These are phyloP conservation scores for Amphiprion clarkii DNA, from an alignment of 2,797 vertebrate species.

Conservation along the genomic window DNA sequence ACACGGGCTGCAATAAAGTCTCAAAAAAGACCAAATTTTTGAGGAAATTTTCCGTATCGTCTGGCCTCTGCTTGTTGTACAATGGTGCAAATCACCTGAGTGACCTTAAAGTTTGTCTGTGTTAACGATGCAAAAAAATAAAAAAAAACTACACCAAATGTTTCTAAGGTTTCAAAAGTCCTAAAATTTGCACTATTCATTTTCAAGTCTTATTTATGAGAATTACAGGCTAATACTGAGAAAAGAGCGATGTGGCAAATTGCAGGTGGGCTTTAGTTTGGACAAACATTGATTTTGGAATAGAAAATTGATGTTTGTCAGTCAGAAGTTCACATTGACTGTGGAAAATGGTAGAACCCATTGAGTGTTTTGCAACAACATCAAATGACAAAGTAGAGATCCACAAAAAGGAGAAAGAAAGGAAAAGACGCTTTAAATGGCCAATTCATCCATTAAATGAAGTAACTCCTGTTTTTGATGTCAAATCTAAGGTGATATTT, in stretches of 20 bases:
- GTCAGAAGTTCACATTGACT: background rate
- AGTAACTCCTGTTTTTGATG: background rate
- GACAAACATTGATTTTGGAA: constrained; percentile 4
- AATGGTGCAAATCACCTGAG: background rate
- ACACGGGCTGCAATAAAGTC: background rate
- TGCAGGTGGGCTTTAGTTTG: constrained; percentile 1
- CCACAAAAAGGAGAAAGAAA: background rate
- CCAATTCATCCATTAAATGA: background rate
- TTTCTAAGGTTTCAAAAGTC: background rate
- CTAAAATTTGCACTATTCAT: background rate
- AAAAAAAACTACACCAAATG: background rate
- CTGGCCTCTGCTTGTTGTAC: constrained; percentile 1
- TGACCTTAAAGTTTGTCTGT: background rate
- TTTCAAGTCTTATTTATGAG: background rate
- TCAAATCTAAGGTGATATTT: background rate
- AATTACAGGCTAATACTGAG: background rate
- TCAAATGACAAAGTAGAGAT: background rate
- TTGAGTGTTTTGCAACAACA: background rate
- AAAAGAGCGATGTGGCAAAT: constrained; percentile 1
- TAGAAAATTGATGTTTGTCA: background rate
- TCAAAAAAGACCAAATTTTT: background rate
- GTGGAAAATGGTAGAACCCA: background rate
- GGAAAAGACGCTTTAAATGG: background rate
- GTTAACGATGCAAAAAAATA: background rate
- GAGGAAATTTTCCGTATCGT: background rate